These are phyloP conservation scores for Periplaneta americana DNA, from an alignment of 1,140 invertebrate genomes.

Conservation along the genomic window DNA sequence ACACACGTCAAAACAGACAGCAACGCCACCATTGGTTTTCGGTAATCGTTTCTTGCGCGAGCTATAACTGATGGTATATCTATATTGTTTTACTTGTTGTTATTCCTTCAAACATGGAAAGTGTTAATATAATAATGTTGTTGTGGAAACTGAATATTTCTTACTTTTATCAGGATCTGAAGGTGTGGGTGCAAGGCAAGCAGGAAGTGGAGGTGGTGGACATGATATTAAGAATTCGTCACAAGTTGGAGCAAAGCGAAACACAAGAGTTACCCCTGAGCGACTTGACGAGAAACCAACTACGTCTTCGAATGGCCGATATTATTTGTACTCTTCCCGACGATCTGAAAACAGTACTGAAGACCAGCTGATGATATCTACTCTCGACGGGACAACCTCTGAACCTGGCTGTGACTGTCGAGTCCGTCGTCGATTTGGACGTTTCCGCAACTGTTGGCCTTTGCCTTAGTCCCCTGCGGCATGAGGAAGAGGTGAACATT, in stretches of 20 bases:
- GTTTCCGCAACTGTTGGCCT: not conserved
- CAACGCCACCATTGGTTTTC: too few species aligned
- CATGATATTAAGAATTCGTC: slow-evolving; percentile 81
- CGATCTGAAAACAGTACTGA: slow-evolving; percentile 81
- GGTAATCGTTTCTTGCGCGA: too few species aligned
- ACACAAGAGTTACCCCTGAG: slow-evolving; percentile 62
- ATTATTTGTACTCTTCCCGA: slow-evolving; percentile 82
- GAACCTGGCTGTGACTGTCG: not conserved
- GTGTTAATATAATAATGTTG: not conserved
- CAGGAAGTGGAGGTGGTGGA: slow-evolving; percentile 96
- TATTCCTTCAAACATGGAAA: too few species aligned
- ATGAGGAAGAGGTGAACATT: not conserved
- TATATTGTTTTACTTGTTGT: too few species aligned
- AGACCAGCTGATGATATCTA: slow-evolving; percentile 29
- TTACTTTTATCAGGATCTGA: slow-evolving; percentile 62
- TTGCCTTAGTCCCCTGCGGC: not conserved
- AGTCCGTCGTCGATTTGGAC: not conserved
- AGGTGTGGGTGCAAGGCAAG: slow-evolving; percentile 83
- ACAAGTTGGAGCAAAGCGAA: slow-evolving; percentile 72
- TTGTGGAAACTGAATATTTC: not conserved
- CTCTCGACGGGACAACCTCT: not conserved
- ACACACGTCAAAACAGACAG: too few species aligned
- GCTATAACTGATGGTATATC: too few species aligned
- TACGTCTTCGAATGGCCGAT: slow-evolving; percentile 72
- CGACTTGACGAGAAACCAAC: slow-evolving; percentile 61